These are phyloP conservation scores for Ceratitis capitata DNA, from an alignment of 1,140 invertebrate genomes.

Conservation along the genomic window DNA sequence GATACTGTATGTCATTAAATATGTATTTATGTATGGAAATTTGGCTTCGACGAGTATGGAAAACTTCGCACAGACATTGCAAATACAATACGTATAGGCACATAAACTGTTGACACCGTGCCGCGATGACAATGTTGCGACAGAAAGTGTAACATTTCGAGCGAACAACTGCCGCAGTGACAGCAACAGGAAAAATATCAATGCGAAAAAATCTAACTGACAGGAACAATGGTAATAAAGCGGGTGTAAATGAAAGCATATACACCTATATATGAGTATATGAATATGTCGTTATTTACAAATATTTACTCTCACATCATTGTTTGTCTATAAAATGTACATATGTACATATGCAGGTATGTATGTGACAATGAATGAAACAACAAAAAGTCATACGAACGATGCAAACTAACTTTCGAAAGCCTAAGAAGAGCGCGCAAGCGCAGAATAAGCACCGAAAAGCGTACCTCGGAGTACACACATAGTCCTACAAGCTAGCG, in stretches of 20 bases:
- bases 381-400: not conserved
- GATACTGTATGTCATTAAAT: not conserved
- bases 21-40: not conserved
- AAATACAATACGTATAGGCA: too few species aligned
- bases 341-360: not conserved
- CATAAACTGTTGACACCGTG: constrained; percentile 13
- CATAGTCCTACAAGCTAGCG: not conserved
- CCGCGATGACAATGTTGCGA: constrained; percentile 15
- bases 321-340: too few species aligned
- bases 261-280: not conserved
- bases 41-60: not conserved
- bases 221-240: constrained; percentile 11
- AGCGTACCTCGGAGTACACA: not conserved
- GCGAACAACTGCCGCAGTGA: not conserved
- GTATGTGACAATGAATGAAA: not conserved
- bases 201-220: constrained; percentile 23
- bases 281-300: not conserved
- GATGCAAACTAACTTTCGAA: not conserved
- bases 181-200: not conserved
- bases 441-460: not conserved
- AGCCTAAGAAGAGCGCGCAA: not conserved
- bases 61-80: not conserved
- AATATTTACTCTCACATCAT: too few species aligned
- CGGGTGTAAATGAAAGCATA: not conserved
- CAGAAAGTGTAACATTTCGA: not conserved